phyloP scores from a whole-genome alignment of 2,888 invertebrate species.

The Erebia ligea region DNA sequence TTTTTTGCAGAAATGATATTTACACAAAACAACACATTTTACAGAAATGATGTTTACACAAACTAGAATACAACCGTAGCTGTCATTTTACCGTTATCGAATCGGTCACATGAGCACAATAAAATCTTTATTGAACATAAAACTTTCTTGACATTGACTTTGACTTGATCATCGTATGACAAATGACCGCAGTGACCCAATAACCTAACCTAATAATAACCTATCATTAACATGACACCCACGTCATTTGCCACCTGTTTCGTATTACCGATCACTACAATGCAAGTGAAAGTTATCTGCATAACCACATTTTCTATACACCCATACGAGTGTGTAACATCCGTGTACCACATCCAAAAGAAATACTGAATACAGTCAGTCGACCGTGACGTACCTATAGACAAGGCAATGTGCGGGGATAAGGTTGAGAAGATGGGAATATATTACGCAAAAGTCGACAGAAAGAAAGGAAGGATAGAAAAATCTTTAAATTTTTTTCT shows the following conservation, averaged over 20 bases:
- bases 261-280: constrained; percentile 2
- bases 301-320: constrained; percentile 26
- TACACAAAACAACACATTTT: neutral
- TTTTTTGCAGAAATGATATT: neutral
- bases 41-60: neutral
- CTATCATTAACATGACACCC: neutral
- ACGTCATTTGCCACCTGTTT: constrained; percentile 14
- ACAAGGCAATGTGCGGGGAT: too few species aligned
- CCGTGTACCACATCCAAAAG: constrained; percentile 8
- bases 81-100: too few species aligned
- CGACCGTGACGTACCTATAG: too few species aligned
- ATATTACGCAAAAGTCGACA: too few species aligned
- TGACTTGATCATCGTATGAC: neutral
- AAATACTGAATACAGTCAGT: too few species aligned
- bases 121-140: too few species aligned
- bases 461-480: too few species aligned
- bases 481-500: too few species aligned
- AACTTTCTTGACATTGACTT: too few species aligned
- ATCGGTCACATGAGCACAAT: too few species aligned
- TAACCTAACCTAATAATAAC: neutral
- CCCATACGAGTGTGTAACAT: constrained; percentile 24
- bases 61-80: neutral
- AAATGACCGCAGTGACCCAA: constrained; percentile 4
- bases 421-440: too few species aligned
- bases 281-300: constrained; percentile 37